Base-by-base conservation (phyloP, 2,113 vertebrate genomes). In the Desmodus rotundus region DNA sequence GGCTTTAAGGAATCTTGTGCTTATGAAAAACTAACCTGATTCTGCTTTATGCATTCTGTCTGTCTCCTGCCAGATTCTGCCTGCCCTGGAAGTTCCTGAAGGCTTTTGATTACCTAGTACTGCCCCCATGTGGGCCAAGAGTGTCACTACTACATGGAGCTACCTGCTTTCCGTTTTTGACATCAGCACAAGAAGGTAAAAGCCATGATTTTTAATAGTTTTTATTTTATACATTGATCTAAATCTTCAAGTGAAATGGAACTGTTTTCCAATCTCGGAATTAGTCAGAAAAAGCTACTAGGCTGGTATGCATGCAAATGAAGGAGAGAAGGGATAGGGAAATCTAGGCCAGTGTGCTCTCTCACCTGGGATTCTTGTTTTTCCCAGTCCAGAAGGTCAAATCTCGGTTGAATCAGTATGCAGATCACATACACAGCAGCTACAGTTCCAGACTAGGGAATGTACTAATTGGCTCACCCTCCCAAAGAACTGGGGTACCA, bases 391-490 rank as follows among this genome's bases (percentile, higher is more conserved):
- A 94, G 94, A 97, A 96, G 93, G 98, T 98, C 98, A 98, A 98
- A 97, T 97, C 97, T 97, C 97, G 97, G 96, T 95, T 89, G 95
- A 82, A 96, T 92, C 93, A 56, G 52, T 97, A 98, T 97, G 97
- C 97, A 98, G 91, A 94, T 97, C 97, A 97, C 94, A 98, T n/a
- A 50, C 86, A 77, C 84, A 98, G 91, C 83, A 97, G 93, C 87
- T 95, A 61, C 96, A 96, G 96, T 94, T 97, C 94, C 97, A 96
- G 93, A 94, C 95, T 95, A 93, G 89, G 93, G 86, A 93, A 94
- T 96, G 94, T 96, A 91, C 89, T 98, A 96, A 98, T 97, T 96
- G 96, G 93, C 95, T 97, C 96, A 89, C 78, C 93, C 1, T 63
- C 96, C 67, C 16, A 2, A 80, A 92, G 93, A 87, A 95, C 95